phyloP scores from a whole-genome alignment of 2,888 invertebrate species.

The Tetrapedia diversipes region DNA sequence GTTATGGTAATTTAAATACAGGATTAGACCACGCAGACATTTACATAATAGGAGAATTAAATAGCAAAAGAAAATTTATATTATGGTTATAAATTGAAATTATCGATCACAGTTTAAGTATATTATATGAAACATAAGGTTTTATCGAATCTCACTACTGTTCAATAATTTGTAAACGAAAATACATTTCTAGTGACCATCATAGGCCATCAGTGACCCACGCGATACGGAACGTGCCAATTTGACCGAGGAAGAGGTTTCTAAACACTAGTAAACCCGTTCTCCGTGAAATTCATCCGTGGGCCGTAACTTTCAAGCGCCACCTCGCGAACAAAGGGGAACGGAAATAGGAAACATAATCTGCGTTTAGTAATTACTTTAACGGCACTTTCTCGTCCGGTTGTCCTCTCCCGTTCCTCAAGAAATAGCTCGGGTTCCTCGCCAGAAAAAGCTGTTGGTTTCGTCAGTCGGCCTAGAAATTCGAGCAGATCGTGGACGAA shows the following conservation, averaged over 20 bases:
- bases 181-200: neutral
- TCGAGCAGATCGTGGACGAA: neutral
- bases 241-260: neutral
- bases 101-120: too few species aligned
- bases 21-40: too few species aligned
- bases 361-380: constrained; percentile 41
- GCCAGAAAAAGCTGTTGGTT: neutral
- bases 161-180: too few species aligned
- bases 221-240: neutral
- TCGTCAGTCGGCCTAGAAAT: constrained; percentile 23
- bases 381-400: constrained; percentile 47
- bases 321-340: constrained; percentile 29
- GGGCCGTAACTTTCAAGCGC: constrained; percentile 21
- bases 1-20: too few species aligned
- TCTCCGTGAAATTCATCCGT: neutral
- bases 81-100: too few species aligned
- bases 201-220: neutral
- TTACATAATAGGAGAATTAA: too few species aligned
- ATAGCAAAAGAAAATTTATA: too few species aligned
- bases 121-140: too few species aligned
- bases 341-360: constrained; percentile 50
- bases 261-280: neutral
- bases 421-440: neutral
- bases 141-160: too few species aligned
- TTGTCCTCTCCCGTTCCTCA: constrained; percentile 16